Evolutionary conservation across 2,113 vertebrate genomes (phyloP), one percentile per base, ranked within the genome.

Genomic region (Ceuthmochares aereus): DNA sequence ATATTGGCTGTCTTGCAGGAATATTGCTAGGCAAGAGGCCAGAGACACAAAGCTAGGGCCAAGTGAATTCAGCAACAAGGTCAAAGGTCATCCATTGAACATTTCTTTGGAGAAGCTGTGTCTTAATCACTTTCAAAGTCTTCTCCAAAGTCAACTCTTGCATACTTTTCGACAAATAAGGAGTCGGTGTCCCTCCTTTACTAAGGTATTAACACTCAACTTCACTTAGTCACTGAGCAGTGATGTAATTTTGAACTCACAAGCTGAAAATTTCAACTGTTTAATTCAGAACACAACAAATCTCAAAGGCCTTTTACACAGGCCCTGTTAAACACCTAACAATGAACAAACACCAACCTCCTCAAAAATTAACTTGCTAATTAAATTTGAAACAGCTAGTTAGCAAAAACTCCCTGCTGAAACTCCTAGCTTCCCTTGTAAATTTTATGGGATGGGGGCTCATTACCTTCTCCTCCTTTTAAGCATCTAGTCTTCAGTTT

Each of bases 11-110:
- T 23, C 43, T 26, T n/a, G n/a, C 29, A 82, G 14, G 27, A 14
- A 43, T 14, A 56, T 4, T 19, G 32, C 40, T 49, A 83, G 8
- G n/a, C 64, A 37, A 75, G 62, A 63, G 40, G 51, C 25, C 68
- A 80, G 18, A 70, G n/a, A 37, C 36, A 64, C 12, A 70, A 80
- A 75, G n/a, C 19, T 7, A 36, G 10, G 21, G 20, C 20, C 43
- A 82, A 67, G 4, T 3, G 25, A 89, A 56, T n/a, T 59, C 56
- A n/a, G 8, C 0, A 0, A n/a, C 9, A 34, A 68, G 29, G 17
- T 36, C 40, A 84, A 67, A 49, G 63, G 36, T 22, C 47, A 47
- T 18, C 30, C 36, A 47, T 1, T 37, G 5, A 66, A 63, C 6
- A 42, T 10, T 29, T 43, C 40, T 68, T 78, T 47, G n/a, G 34